phyloP scores from a whole-genome alignment of 2,797 vertebrate genomes.

The Paramormyrops hopkinsi region DNA sequence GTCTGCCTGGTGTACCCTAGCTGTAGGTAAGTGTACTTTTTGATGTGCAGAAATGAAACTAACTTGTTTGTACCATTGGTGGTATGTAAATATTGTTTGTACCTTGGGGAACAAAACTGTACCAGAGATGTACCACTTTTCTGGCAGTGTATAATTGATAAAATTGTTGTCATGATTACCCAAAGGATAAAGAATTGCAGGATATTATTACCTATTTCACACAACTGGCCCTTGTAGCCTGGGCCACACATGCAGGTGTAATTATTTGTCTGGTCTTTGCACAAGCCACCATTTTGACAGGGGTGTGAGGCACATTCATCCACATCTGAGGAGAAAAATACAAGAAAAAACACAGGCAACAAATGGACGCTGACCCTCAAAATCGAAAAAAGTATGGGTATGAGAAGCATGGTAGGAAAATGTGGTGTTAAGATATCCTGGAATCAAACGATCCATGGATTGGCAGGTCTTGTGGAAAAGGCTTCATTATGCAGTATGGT shows the following conservation, averaged over 20 bases:
- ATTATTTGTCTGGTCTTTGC: conserved; percentile 65
- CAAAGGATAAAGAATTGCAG: background rate
- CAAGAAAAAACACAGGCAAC: conserved; percentile 11
- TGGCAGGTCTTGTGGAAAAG: conserved; percentile 5
- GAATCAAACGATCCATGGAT: conserved; percentile 10
- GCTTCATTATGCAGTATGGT: conserved; percentile 31
- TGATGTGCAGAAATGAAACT: background rate
- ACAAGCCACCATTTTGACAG: conserved; percentile 81
- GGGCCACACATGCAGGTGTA: conserved; percentile 75
- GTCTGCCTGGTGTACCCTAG: background rate
- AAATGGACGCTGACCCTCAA: conserved; percentile 32
- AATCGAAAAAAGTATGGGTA: conserved; percentile 9
- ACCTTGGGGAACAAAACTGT: background rate
- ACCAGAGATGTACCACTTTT: background rate
- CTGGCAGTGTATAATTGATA: background rate
- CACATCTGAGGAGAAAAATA: conserved; percentile 66
- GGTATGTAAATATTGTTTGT: background rate
- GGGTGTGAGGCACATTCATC: conserved; percentile 82
- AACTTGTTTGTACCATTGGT: background rate
- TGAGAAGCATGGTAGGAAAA: conserved; percentile 14
- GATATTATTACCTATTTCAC: conserved; percentile 62
- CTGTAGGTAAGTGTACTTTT: background rate
- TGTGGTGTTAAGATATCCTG: conserved; percentile 32
- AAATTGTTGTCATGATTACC: background rate
- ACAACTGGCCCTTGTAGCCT: conserved; percentile 70